Evolutionary conservation across 2,797 vertebrate species (phyloP).

Genomic region (Acropternis orthonyx): DNA sequence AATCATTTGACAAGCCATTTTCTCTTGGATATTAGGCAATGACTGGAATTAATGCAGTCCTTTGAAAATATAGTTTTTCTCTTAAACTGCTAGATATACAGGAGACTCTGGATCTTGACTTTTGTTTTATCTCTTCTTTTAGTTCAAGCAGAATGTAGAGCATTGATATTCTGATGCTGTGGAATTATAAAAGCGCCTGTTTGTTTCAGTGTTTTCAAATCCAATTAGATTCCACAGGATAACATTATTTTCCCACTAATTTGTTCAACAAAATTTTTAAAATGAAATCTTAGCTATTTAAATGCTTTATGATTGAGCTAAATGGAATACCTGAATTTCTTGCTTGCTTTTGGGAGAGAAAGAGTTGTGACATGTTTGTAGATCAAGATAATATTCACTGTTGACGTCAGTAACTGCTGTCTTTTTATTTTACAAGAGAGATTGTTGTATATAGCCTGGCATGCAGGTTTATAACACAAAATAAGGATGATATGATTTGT

Average conservation of each 20-base stretch:
- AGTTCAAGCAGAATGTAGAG: not conserved
- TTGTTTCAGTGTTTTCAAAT: not conserved
- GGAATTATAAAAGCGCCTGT: not conserved
- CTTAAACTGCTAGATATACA: not conserved
- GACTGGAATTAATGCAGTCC: not conserved
- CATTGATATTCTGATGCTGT: not conserved
- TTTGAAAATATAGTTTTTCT: not conserved
- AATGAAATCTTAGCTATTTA: not conserved
- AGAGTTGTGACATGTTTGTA: not conserved
- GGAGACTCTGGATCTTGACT: not conserved
- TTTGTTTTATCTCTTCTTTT: not conserved
- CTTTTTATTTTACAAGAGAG: not conserved
- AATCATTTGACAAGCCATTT: not conserved
- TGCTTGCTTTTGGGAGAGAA: not conserved
- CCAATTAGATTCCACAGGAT: not conserved
- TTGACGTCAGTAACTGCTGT: not conserved
- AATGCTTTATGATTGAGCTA: not conserved
- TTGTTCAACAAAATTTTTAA: not conserved
- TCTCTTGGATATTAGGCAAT: not conserved
- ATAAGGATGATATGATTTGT: not conserved
- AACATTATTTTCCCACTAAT: not conserved
- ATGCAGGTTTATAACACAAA: not conserved
- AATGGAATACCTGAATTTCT: not conserved
- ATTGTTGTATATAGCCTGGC: not conserved
- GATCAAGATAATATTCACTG: not conserved